A percentile compares a stretch with the other conserved stretches of the same genome.
Evolutionary conservation across 2,797 vertebrate species (phyloP).

Genomic region (Morelia viridis): DNA sequence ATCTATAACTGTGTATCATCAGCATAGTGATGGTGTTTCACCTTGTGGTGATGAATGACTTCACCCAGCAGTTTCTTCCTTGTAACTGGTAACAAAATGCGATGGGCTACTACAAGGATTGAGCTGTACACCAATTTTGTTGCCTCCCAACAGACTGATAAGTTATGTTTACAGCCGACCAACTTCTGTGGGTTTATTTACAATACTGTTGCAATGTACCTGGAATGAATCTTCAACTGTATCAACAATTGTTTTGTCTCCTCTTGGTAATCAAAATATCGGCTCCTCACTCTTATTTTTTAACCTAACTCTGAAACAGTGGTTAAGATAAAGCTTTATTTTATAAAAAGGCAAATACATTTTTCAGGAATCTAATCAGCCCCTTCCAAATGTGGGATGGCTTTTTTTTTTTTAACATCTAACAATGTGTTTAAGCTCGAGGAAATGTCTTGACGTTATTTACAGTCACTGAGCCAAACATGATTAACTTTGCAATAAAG

Average conservation of each 20-base stretch:
- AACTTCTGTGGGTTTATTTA: neutral
- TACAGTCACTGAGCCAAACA: neutral
- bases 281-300: neutral
- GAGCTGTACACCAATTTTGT: neutral
- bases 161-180: neutral
- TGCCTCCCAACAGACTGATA: neutral
- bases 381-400: neutral
- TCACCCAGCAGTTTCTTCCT: neutral
- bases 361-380: slow-evolving; percentile 10
- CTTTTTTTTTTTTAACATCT: neutral
- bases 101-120: neutral
- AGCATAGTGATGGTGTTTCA: neutral
- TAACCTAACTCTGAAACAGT: neutral
- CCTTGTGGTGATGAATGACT: neutral
- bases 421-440: neutral
- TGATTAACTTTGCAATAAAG: slow-evolving; percentile 19
- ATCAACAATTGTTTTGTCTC: neutral
- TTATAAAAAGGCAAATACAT: neutral
- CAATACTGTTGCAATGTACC: neutral
- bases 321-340: neutral
- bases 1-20: neutral
- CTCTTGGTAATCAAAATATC: neutral
- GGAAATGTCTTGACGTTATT: slow-evolving; percentile 17
- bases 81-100: neutral
- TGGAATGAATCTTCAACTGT: neutral